Base-by-base conservation (phyloP, 2,797 vertebrate species). In the Sebastes trivittatus region DNA sequence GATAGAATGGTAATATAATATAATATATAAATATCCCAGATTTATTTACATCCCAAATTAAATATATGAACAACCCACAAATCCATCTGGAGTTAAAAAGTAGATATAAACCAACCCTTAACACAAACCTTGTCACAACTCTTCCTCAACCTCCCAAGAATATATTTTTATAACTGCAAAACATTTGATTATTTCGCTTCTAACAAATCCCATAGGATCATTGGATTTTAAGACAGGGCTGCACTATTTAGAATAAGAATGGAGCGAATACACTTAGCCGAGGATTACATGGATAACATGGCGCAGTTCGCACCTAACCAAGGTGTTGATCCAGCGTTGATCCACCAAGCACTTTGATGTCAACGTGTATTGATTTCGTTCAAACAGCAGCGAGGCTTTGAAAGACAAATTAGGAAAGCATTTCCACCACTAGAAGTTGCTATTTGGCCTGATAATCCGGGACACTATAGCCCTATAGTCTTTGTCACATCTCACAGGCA, bases 361-460 rank as follows among this genome's bases (percentile, higher is more conserved):
- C 81, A 77, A 66, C 61, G 88, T 89, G 89, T 89, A 87, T 91
- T 92, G 92, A 79, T 75, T 75, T 58, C 79, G 77, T 85, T 89
- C 92, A 93, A 94, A 94, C 86, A 89, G 87, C 87, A 86, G 81
- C 71, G 7, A 89, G n/a, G 84, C 92, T 96, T 96, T 96, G 92
- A 96, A 89, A 87, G 88, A 84, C 95, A 94, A 93, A 88, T 82
- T 81, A 83, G 85, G 91, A 90, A 94, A 93, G 91, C 62, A 83
- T 67, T 90, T 90, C 87, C 88, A 89, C 84, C 73, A 62, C 86
- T 93, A 87, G 85, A 83, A 58, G 18, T 88, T 90, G 85, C 85
- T 78, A 91, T 94, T 94, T 91, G 90, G 77, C 75, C 86, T 87
- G 89, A 90, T 94, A 92, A 94, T 89, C 90, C 88, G n/a, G 85